Base-by-base conservation (phyloP, 1,140 invertebrate species). In the Caenorhabditis inopinata region DNA sequence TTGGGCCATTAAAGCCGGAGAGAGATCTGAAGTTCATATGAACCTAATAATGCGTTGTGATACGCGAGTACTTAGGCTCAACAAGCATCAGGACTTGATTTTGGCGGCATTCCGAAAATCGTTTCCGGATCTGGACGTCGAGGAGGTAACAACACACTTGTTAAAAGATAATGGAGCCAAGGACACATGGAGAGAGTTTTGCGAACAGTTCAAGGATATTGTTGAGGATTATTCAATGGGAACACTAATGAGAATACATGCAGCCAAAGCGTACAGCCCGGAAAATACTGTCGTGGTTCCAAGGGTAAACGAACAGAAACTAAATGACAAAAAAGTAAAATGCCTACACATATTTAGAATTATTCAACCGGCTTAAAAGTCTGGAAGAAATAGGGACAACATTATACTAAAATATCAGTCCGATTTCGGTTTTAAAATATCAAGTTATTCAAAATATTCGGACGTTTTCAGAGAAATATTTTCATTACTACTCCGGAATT, bases 171-270 rank as follows among this genome's bases (percentile, higher is more conserved):
- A 23, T n/a, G 81, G 27, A 16, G 53, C 73, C 14, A 79, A 76
- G 68, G 68, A 82, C 29, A 81, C 76, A 27, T 82, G 81, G 81
- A 35, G 77, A 11, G 49, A 81, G 25, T 82, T 68, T 38, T 82
- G 81, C 25, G 81, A 82, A 32, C 76, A 81, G 42, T 82, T 82
- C 48, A 82, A 82, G 45, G 81, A 82, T n/a, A 78, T 42, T 12
- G 78, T 82, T 7, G 81, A 82, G 3, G 81, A 82, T 35, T 82
- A 82, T 47, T 68, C 77, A n/a, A 48, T 82, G 78, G 81, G 81
- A 45, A 58, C 81, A 5, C 49, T 82, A 12, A 68, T 82, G 45
- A 35, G 81, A 16, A 78, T 83, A 27, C 53, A 80, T 16, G 81
- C 78, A 1, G 58, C 68, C 11, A 53, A 79, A 16, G 25, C 62